Evolutionary conservation across 2,888 invertebrate genomes (phyloP).

Genomic region (Amblyjoppa fuscipennis): DNA sequence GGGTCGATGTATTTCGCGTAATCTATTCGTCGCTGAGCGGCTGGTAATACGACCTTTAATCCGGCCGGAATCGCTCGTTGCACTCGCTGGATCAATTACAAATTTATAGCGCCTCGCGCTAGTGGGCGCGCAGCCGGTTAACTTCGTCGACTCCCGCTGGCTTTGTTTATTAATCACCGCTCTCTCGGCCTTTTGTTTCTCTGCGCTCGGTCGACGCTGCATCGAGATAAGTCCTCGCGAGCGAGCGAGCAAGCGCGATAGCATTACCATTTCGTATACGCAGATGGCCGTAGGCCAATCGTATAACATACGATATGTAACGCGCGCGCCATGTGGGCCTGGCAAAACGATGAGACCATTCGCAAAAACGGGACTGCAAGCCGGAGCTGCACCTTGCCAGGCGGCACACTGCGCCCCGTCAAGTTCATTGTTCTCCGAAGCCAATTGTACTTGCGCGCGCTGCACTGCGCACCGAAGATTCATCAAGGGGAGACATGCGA

Average conservation of each 20-base stretch:
- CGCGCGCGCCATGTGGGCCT: constrained; percentile 62
- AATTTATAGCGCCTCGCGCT: constrained; percentile 63
- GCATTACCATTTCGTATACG: constrained; percentile 74
- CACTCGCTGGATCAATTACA: constrained; percentile 69
- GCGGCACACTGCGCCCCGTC: constrained; percentile 53
- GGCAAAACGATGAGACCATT: constrained; percentile 66
- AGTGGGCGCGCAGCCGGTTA: constrained; percentile 58
- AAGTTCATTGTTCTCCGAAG: constrained; percentile 68
- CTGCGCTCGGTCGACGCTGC: constrained; percentile 51
- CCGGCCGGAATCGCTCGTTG: constrained; percentile 60
- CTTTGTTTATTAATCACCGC: constrained; percentile 67
- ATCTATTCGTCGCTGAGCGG: constrained; percentile 58
- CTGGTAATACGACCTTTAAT: constrained; percentile 66
- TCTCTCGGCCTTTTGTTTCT: constrained; percentile 65
- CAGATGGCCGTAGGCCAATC: constrained; percentile 73
- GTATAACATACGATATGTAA: constrained; percentile 33
- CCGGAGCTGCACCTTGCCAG: constrained; percentile 71
- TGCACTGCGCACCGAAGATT: constrained; percentile 30
- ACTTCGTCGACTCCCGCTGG: constrained; percentile 63
- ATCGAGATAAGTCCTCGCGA: constrained; percentile 64
- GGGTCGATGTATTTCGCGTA: constrained; percentile 45
- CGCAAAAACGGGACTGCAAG: constrained; percentile 59
- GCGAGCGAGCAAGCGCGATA: constrained; percentile 63
- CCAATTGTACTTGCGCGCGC: constrained; percentile 50
- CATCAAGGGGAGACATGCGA: constrained; percentile 15